Percentiles rank a stretch among this genome's conserved stretches.
These are phyloP conservation scores for Drosophila littoralis DNA, from an alignment of 1,140 invertebrate genomes.

Conservation along the genomic window DNA sequence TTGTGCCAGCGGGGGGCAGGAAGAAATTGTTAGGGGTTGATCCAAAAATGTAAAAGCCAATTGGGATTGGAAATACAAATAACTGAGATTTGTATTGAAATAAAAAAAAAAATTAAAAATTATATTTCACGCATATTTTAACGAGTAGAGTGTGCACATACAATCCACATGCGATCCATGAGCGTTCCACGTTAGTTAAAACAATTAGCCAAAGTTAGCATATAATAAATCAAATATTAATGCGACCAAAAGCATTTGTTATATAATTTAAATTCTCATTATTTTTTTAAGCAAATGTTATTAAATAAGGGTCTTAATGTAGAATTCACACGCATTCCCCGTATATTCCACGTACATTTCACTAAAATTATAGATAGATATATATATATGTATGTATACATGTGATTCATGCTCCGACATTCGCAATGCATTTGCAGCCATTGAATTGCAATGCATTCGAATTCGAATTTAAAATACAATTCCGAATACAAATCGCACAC, in stretches of 20 bases:
- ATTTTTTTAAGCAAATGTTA: no score
- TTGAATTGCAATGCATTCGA: conserved; percentile 32
- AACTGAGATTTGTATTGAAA: neutral
- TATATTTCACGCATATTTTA: neutral
- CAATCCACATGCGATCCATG: conserved; percentile 5
- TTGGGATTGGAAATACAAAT: neutral
- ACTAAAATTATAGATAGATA: neutral
- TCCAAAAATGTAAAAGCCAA: neutral
- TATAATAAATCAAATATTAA: neutral
- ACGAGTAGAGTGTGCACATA: neutral
- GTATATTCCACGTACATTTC: neutral
- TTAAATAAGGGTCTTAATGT: no score
- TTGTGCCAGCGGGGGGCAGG: neutral
- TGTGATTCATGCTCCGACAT: conserved; percentile 23
- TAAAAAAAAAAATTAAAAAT: neutral
- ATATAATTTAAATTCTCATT: no score
- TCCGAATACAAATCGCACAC: conserved; percentile 14
- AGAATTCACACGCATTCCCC: neutral
- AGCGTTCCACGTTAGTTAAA: neutral
- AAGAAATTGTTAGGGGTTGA: neutral
- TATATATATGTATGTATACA: neutral
- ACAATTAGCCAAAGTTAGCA: neutral
- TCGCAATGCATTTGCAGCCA: conserved; percentile 45
- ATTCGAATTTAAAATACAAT: neutral
- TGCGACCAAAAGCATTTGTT: no score